Evolutionary conservation across 2,888 invertebrate species (phyloP).

Genomic region (Tetranychus truncatus): DNA sequence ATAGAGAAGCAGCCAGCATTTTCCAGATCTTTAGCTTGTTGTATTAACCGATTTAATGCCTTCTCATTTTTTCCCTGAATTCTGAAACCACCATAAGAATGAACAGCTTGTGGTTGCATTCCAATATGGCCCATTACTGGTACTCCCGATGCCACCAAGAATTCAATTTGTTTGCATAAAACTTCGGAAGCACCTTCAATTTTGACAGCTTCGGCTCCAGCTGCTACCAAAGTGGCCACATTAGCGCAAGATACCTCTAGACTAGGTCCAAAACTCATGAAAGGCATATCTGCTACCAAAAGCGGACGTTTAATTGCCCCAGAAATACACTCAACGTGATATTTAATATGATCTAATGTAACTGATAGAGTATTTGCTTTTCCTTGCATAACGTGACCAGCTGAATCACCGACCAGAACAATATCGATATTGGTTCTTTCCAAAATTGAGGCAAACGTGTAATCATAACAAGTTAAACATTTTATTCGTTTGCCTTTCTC

Average conservation of each 20-base stretch:
- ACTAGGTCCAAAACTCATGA: background rate
- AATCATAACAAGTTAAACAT: conserved; percentile 9
- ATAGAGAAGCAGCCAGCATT: conserved; percentile 11
- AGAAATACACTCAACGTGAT: conserved; percentile 10
- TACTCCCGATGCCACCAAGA: conserved; percentile 8
- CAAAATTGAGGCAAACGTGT: conserved; percentile 8
- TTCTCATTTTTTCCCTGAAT: conserved; percentile 11
- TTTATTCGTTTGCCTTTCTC: background rate
- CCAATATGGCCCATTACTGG: conserved; percentile 19
- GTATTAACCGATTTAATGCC: background rate
- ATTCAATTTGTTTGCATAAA: background rate
- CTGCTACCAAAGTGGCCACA: conserved; percentile 9
- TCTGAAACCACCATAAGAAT: conserved; percentile 11
- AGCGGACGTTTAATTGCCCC: conserved; percentile 2
- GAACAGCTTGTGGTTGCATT: conserved; percentile 15
- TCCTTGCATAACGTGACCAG: conserved; percentile 15
- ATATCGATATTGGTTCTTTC: conserved; percentile 12
- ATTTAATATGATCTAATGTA: conserved; percentile 15
- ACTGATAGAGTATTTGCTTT: conserved; percentile 13
- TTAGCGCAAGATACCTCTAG: background rate
- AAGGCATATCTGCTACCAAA: conserved; percentile 19
- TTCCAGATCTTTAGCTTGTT: conserved; percentile 15
- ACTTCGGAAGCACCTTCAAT: conserved; percentile 13
- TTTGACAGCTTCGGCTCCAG: conserved; percentile 15
- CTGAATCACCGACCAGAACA: conserved; percentile 18